Conservation (phyloP, 2,113 vertebrate genomes). For the Heliornis fulica region DNA sequence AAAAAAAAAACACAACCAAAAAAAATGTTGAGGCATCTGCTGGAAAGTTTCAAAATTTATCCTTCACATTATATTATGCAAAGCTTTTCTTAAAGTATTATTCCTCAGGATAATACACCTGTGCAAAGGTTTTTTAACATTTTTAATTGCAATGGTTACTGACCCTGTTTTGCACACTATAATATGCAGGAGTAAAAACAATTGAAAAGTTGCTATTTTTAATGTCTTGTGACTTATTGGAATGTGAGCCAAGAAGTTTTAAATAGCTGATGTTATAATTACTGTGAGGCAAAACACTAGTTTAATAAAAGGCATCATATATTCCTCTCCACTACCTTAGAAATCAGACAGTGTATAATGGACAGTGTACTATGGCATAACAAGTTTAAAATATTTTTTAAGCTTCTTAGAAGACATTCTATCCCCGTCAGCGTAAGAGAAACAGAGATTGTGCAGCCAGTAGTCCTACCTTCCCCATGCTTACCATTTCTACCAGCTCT, state of each 20-base stretch:
- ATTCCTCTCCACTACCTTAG: neutral
- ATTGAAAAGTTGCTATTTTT: neutral
- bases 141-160: neutral
- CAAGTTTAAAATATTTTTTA: neutral
- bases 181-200: neutral
- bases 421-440: neutral
- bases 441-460: accelerated
- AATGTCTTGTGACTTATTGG: neutral
- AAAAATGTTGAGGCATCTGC: neutral
- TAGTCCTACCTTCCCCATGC: accelerated
- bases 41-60: neutral
- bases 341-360: neutral
- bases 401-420: neutral
- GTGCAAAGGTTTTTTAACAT: neutral
- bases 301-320: neutral
- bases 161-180: neutral
- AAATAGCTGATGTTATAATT: neutral
- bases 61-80: neutral
- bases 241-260: neutral
- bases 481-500: neutral
- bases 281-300: neutral
- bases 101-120: neutral
- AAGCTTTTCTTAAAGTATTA: neutral
- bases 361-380: neutral
- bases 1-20: neutral